Conservation (phyloP, 2,888 invertebrate species). For the Romanomermis culicivorax region DNA sequence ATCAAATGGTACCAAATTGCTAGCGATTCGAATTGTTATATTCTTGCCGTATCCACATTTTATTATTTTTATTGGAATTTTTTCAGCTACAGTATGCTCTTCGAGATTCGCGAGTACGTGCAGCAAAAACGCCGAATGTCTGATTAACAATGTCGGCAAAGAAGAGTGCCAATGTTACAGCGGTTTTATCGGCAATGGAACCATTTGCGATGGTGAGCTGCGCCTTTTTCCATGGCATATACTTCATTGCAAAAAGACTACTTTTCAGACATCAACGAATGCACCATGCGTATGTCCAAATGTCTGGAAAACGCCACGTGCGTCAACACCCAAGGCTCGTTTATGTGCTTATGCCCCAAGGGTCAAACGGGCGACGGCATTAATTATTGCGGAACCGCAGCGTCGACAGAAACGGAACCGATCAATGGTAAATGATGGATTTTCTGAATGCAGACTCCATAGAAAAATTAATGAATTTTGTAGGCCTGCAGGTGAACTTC, state of each 20-base stretch:
- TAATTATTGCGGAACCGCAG: conserved; percentile 1
- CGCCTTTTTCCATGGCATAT: too few species aligned
- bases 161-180: conserved; percentile 54
- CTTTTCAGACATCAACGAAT: conserved; percentile 22
- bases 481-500: too few species aligned
- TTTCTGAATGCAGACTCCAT: too few species aligned
- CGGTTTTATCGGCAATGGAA: conserved; percentile 55
- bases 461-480: too few species aligned
- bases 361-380: conserved; percentile 52
- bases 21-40: too few species aligned
- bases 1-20: too few species aligned
- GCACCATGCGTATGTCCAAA: conserved; percentile 14
- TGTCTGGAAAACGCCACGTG: conserved; percentile 5
- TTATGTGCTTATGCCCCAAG: conserved; percentile 49
- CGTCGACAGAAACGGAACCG: too few species aligned
- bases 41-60: too few species aligned
- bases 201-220: conserved; percentile 25
- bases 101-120: not conserved
- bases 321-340: conserved; percentile 8
- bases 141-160: conserved; percentile 31
- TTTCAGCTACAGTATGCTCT: not conserved
- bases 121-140: conserved; percentile 57
- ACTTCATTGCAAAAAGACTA: too few species aligned
- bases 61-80: too few species aligned
- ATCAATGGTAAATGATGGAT: too few species aligned